A percentile compares a stretch with the other conserved stretches of the same genome.
Conservation (phyloP, 2,888 invertebrate genomes). For the Rapana venosa region DNA sequence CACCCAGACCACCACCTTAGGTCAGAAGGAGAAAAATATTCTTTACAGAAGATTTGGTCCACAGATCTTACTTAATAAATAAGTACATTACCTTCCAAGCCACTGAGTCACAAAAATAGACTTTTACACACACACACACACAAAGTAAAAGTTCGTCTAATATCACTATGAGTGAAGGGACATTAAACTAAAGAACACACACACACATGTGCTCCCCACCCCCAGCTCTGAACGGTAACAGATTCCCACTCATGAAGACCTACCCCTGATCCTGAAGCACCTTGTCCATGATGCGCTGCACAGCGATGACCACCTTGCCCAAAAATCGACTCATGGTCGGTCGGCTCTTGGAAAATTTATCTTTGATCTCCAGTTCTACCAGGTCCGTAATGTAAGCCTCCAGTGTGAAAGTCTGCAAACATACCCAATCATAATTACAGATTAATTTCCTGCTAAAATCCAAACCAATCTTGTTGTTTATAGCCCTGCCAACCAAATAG, state of each 20-base stretch:
- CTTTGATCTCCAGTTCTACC: slow-evolving; percentile 80
- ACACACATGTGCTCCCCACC: too few species aligned
- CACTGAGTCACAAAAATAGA: too few species aligned
- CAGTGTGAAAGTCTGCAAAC: slow-evolving; percentile 69
- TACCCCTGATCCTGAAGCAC: slow-evolving; percentile 57
- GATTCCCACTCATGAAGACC: neutral
- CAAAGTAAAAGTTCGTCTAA: too few species aligned
- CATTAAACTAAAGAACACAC: too few species aligned
- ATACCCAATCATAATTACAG: neutral
- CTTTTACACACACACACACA: too few species aligned
- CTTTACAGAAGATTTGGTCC: too few species aligned
- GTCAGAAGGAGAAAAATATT: too few species aligned
- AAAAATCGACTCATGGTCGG: slow-evolving; percentile 79
- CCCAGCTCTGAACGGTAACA: neutral
- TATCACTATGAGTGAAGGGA: too few species aligned
- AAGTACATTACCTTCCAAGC: too few species aligned
- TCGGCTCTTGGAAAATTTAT: slow-evolving; percentile 80
- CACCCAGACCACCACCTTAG: too few species aligned
- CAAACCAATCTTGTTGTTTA: too few species aligned
- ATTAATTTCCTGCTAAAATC: neutral
- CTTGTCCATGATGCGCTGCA: slow-evolving; percentile 76
- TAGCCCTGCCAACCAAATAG: neutral
- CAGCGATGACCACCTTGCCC: slow-evolving; percentile 78
- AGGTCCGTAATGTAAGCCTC: slow-evolving; percentile 78
- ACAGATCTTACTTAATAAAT: too few species aligned